Evolutionary conservation across 2,797 vertebrate genomes (phyloP).

Genomic region (Hoplostethus atlanticus): DNA sequence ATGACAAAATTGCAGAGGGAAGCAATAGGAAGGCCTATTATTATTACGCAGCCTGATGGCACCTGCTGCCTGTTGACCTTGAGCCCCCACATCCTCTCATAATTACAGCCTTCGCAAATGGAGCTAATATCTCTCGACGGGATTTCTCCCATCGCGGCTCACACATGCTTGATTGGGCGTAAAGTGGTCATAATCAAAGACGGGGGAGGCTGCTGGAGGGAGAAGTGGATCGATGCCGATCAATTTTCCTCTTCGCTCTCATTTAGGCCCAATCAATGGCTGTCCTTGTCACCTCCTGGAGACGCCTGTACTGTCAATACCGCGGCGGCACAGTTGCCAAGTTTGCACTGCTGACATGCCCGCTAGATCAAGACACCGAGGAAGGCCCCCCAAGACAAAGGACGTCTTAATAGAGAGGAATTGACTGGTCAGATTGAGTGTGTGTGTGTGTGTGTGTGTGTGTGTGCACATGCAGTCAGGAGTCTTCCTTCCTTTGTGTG

Average conservation of each 20-base stretch:
- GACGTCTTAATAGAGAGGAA: conserved; percentile 70
- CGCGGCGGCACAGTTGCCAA: conserved; percentile 47
- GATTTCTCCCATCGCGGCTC: conserved; percentile 61
- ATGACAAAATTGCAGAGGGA: conserved; percentile 71
- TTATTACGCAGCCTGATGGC: conserved; percentile 67
- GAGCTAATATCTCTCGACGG: conserved; percentile 72
- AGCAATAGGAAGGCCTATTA: conserved; percentile 64
- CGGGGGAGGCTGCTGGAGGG: conserved; percentile 63
- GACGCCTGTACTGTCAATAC: conserved; percentile 69
- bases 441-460: conserved; percentile 15
- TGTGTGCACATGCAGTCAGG: conserved; percentile 6
- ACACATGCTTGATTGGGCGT: conserved; percentile 65
- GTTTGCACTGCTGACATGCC: conserved; percentile 44
- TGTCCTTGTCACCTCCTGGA: conserved; percentile 77
- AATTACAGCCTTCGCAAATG: conserved; percentile 77
- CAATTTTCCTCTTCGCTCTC: conserved; percentile 79
- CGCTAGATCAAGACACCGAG: conserved; percentile 59
- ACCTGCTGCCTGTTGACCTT: conserved; percentile 78
- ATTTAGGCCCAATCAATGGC: conserved; percentile 80
- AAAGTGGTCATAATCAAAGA: conserved; percentile 82
- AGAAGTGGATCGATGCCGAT: conserved; percentile 74
- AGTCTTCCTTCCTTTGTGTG: conserved; percentile 23
- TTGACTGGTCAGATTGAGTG: conserved; percentile 39
- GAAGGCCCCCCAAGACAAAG: conserved; percentile 54
- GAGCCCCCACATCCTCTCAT: conserved; percentile 66